Evolutionary conservation across 2,797 vertebrate species (phyloP).

Genomic region (Taeniopygia guttata): DNA sequence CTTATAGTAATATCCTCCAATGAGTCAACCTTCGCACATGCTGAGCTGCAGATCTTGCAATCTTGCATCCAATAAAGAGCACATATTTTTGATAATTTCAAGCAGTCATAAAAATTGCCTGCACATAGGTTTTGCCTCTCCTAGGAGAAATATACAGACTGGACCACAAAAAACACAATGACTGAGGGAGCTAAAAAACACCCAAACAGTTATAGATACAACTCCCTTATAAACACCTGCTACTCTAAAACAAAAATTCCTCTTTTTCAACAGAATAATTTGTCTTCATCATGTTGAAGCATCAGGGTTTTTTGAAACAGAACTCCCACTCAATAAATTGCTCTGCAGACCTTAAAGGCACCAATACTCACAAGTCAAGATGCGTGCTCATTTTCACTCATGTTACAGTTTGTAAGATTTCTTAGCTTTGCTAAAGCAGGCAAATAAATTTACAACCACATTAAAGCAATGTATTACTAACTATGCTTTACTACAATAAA

Average conservation of each 20-base stretch:
- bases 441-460: background rate
- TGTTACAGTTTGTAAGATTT: background rate
- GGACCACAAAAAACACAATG: background rate
- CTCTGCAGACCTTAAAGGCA: background rate
- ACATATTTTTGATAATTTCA: background rate
- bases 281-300: background rate
- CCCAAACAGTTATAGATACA: background rate
- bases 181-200: background rate
- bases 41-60: background rate
- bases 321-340: background rate
- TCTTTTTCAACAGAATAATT: background rate
- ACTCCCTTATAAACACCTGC: background rate
- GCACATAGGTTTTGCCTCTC: background rate
- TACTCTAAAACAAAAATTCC: background rate
- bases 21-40: background rate
- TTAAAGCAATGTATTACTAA: background rate
- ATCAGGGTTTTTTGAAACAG: background rate
- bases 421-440: background rate
- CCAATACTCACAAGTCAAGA: background rate
- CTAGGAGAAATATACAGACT: background rate
- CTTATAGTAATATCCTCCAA: background rate
- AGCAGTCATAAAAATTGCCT: background rate
- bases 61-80: background rate
- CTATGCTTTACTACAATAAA: background rate
- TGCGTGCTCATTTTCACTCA: background rate